phyloP scores from a whole-genome alignment of 2,113 vertebrate species.

The Lasiurus cinereus region DNA sequence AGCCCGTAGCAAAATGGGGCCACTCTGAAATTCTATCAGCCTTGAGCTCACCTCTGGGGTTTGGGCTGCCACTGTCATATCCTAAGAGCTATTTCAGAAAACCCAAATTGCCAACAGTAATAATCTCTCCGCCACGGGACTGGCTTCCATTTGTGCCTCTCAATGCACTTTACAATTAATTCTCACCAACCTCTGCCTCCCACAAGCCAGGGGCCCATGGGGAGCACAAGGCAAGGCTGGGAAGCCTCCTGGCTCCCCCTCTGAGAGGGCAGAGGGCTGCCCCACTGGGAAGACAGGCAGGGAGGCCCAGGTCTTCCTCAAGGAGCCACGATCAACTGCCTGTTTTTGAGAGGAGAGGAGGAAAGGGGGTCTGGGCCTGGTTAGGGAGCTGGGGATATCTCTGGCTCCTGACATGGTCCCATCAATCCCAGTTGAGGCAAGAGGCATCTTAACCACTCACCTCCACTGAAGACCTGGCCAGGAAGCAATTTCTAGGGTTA shows the following conservation, averaged over 20 bases:
- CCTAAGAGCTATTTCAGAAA: constrained; percentile 87
- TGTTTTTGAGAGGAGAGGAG: constrained; percentile 11
- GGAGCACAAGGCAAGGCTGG: constrained; percentile 67
- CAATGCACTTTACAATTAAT: constrained; percentile 86
- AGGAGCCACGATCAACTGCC: background rate
- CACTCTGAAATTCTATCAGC: constrained; percentile 82
- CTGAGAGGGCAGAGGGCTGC: constrained; percentile 62
- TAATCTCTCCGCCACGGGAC: constrained; percentile 80
- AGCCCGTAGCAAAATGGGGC: constrained; percentile 77
- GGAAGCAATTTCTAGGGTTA: background rate
- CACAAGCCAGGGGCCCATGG: constrained; percentile 75
- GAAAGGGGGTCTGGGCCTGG: background rate
- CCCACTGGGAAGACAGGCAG: constrained; percentile 11
- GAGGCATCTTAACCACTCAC: background rate
- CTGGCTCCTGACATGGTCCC: background rate
- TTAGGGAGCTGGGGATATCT: background rate
- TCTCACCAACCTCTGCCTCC: constrained; percentile 83
- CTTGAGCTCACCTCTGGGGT: constrained; percentile 83
- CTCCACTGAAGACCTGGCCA: background rate
- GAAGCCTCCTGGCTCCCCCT: constrained; percentile 64
- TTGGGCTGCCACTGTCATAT: constrained; percentile 83
- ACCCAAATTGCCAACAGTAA: constrained; percentile 85
- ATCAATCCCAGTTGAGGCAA: background rate
- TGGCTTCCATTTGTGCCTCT: constrained; percentile 83
- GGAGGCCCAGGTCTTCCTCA: constrained; percentile 49